Conservation (phyloP, 30 jellyfish, hydroid and myxozoan genomes). For the Hydractinia symbiolongicarpus region DNA sequence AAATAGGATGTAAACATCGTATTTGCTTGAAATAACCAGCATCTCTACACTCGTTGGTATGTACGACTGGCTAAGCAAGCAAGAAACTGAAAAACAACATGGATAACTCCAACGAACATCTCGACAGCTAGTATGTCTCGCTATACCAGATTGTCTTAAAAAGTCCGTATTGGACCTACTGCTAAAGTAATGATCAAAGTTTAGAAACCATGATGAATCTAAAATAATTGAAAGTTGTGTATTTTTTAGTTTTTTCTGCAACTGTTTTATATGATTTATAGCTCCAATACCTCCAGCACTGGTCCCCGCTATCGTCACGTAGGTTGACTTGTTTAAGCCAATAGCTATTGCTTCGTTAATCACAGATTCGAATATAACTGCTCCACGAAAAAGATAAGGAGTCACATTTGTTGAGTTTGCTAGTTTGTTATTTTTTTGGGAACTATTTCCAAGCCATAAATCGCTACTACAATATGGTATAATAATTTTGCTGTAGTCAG, state of each 20-base stretch:
- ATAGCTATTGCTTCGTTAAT: slow-evolving; percentile 29
- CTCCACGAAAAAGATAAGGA: slow-evolving; percentile 45
- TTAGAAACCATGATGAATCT: slow-evolving; percentile 85
- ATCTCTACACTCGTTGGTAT: slow-evolving; percentile 37
- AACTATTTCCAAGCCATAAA: slow-evolving; percentile 70
- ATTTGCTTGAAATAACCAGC: slow-evolving; percentile 43
- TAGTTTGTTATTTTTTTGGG: not conserved
- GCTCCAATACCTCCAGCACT: slow-evolving; percentile 97
- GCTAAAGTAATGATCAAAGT: slow-evolving; percentile 24
- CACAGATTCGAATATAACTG: slow-evolving; percentile 42
- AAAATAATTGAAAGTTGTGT: slow-evolving; percentile 33
- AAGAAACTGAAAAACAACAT: slow-evolving; percentile 67
- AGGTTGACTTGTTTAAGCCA: slow-evolving; percentile 50
- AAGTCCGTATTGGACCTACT: not conserved
- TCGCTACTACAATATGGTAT: slow-evolving; percentile 89
- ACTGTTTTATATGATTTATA: slow-evolving; percentile 37
- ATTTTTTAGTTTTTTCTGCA: slow-evolving; percentile 13
- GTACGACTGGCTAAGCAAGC: slow-evolving; percentile 46
- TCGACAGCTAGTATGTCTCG: slow-evolving; percentile 37
- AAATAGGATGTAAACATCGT: slow-evolving; percentile 52
- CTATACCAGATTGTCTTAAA: slow-evolving; percentile 20
- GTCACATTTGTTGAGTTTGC: not conserved
- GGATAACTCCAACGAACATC: slow-evolving; percentile 59
- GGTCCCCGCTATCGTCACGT: slow-evolving; percentile 61
- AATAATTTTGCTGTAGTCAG: slow-evolving; percentile 46